Evolutionary conservation across 2,113 vertebrate genomes (phyloP).

Genomic region (chimpanzee (Pan troglodytes)): NHGRI_mPanTro3-v2.1_pri NC_072409.2:59287501-59288000

Average conservation of each 20-base stretch:
- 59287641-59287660: neutral
- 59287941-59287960: neutral
- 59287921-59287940: neutral
- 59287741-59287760: neutral
- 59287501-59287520: neutral
- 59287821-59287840: neutral
- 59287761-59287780: slow-evolving; percentile 4
- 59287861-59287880: neutral
- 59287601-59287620: neutral
- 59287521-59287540: neutral
- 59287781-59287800: neutral
- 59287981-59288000: neutral
- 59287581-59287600: neutral
- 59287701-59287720: neutral
- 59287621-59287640: neutral
- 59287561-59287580: neutral
- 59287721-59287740: neutral
- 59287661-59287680: neutral
- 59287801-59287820: neutral
- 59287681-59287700: slow-evolving; percentile 6
- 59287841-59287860: neutral
- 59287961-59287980: neutral
- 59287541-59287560: neutral
- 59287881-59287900: slow-evolving; percentile 3
- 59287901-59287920: neutral